A percentile compares a stretch with the other conserved stretches of the same genome.
These are phyloP conservation scores for Bolborhynchus lineola DNA, from an alignment of 2,113 vertebrate species.

Conservation along the genomic window DNA sequence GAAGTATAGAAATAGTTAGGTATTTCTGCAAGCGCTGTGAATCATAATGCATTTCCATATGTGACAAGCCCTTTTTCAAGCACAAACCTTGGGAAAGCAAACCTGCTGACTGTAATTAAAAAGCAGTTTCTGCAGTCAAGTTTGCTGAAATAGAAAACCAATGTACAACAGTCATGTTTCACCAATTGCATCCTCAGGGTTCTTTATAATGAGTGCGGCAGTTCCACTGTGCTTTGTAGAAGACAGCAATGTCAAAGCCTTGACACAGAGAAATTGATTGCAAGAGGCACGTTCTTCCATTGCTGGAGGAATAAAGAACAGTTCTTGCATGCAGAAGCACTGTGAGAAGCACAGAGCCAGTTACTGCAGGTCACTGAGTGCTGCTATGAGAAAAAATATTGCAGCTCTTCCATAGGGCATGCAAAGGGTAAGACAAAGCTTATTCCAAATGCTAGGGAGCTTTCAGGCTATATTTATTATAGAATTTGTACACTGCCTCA, in stretches of 20 bases:
- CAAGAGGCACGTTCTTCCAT: neutral
- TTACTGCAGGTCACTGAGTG: neutral
- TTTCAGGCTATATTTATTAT: neutral
- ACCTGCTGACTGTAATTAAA: slow-evolving; percentile 20
- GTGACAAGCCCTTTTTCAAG: neutral
- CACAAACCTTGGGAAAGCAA: slow-evolving; percentile 6
- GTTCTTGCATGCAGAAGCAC: neutral
- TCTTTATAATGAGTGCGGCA: neutral
- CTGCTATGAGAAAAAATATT: neutral
- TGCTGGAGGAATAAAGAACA: slow-evolving; percentile 1
- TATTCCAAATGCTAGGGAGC: neutral
- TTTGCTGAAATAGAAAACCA: slow-evolving; percentile 13
- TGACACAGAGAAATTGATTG: slow-evolving; percentile 4
- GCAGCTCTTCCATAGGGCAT: neutral
- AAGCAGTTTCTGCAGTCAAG: neutral
- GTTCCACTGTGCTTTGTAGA: neutral
- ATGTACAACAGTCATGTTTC: neutral
- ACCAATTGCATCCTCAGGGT: slow-evolving; percentile 30
- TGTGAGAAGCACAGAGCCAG: neutral
- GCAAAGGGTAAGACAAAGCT: neutral
- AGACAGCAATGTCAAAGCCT: neutral
- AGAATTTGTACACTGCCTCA: neutral
- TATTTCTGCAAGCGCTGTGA: neutral
- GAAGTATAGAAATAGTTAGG: neutral
- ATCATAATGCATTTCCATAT: neutral